Base-by-base conservation (phyloP, 92 coral and sea anemone species). In the Plumapathes pennacea region DNA sequence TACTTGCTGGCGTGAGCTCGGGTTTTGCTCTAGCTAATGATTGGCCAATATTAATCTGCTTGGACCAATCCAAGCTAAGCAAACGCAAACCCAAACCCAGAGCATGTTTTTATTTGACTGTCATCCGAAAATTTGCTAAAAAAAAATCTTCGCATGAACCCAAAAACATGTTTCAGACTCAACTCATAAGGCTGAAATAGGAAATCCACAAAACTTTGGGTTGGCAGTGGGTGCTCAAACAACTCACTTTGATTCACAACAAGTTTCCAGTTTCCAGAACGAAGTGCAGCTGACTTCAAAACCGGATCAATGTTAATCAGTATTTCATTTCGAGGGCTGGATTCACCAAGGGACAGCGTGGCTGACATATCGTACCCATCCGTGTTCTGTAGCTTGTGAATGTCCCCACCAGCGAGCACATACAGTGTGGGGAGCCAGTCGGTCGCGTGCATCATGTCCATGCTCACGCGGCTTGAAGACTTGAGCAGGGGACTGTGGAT, bases 371-470 rank as follows among this genome's bases (percentile, higher is more conserved):
- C 89, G 6, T 30, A 61, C 12, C 96, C 96, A 28, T 87, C 96
- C n/a, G 72, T 43, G 18, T 43, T 42, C 7, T 39, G 55, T 52
- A 87, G 44, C 46, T 87, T 65, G 38, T 72, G 83, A 20, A 87
- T 42, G 59, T 87, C 80, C 5, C 96, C 96, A 17, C 96, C 96
- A 0, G 85, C 96, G 21, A 62, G 64, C 23, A 45, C 49, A 46
- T 87, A 83, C 62, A 87, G 56, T 7, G 96, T 82, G 8, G 96
- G 96, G 29, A 87, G 67, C 96, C 96, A 87, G 72, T 87, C 96
- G 5, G 83, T 75, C 55, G 72, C 96, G 57, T 87, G 96, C 71
- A 87, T 71, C 69, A 87, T 51, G 10, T 87, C 77, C 69, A 80
- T 82, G 86, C 83, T 67, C 47, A 83, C 89, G 25, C 96, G 89